Percentiles rank a stretch among this genome's conserved stretches.
Evolutionary conservation across 2,888 invertebrate genomes (phyloP).

Genomic region (Lithophane semibrunnea): DNA sequence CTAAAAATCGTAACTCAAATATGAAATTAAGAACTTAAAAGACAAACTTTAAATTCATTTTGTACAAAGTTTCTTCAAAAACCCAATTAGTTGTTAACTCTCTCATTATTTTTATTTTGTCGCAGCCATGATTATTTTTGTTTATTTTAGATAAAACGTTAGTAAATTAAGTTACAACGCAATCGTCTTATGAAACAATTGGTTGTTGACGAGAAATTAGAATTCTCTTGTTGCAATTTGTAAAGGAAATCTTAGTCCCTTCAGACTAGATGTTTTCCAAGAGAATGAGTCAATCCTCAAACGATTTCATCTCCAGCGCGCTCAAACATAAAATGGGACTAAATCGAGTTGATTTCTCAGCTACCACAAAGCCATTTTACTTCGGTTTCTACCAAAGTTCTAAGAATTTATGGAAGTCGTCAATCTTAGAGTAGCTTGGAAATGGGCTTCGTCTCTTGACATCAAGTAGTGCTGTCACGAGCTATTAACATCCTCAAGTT

Average conservation of each 20-base stretch:
- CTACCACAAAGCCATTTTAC: slow-evolving; percentile 62
- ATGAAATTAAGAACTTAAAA: slow-evolving; percentile 41
- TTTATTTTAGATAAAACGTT: slow-evolving; percentile 21
- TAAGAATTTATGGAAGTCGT: slow-evolving; percentile 57
- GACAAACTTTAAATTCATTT: slow-evolving; percentile 46
- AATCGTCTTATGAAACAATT: slow-evolving; percentile 44
- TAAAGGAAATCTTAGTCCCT: slow-evolving; percentile 40
- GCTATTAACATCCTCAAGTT: slow-evolving; percentile 31
- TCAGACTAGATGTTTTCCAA: slow-evolving; percentile 36
- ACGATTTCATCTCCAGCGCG: slow-evolving; percentile 63
- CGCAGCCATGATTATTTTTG: slow-evolving; percentile 6
- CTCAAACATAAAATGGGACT: slow-evolving; percentile 65
- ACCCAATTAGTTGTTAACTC: slow-evolving; percentile 25
- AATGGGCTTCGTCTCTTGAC: slow-evolving; percentile 41
- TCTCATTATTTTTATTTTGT: slow-evolving; percentile 13
- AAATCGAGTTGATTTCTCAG: slow-evolving; percentile 69
- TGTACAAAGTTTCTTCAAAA: slow-evolving; percentile 38
- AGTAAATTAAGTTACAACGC: slow-evolving; percentile 34
- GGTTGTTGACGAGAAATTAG: slow-evolving; percentile 41
- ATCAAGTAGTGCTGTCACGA: slow-evolving; percentile 32
- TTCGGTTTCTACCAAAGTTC: slow-evolving; percentile 63
- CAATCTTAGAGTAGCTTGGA: slow-evolving; percentile 54
- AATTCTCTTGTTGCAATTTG: slow-evolving; percentile 42
- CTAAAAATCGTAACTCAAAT: slow-evolving; percentile 33
- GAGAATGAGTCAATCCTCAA: slow-evolving; percentile 57